Evolutionary conservation across 2,888 invertebrate species (phyloP), one percentile per base, ranked within the genome.

Genomic region (Scotopteryx bipunctaria): DNA sequence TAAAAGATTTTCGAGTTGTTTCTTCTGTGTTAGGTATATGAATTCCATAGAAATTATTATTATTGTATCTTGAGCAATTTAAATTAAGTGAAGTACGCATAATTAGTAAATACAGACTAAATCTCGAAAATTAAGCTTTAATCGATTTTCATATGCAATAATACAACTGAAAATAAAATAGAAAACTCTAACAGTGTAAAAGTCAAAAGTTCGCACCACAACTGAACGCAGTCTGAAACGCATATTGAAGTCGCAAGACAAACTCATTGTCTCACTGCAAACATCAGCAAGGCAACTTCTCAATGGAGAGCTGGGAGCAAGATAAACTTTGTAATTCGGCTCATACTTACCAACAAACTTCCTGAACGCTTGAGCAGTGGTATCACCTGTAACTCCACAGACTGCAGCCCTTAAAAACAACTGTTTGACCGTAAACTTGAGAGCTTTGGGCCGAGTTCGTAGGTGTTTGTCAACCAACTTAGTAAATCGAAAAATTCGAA

Each of bases 191-290:
- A 29, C 23, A 19, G n/a, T 35, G 31, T 53, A 45, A 52, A 46
- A 52, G 41, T 57, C 48, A 2, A 15, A 40, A 45, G 33, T 42
- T 44, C 38, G 47, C 9, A 27, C n/a, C n/a, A n/a, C n/a, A 53
- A 33, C 15, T 32, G 15, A 53, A 63, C 68, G 66, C 66, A 64
- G 67, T 66, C 65, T 65, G 56, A 68, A 69, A 74, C 71, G 73
- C 74, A 75, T 79, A 75, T 76, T 67, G 69, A 75, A 82, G 76
- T 80, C 72, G 69, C 73, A 80, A 81, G 77, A 78, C 77, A 79
- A 82, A 79, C 78, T 81, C 78, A 82, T 79, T 81, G 78, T 80
- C 75, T 73, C 70, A 63, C 66, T 56, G 62, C 74, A 76, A 78
- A 76, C 74, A 78, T 71, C 64, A 68, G 66, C 66, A 65, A 72